phyloP scores from a whole-genome alignment of 2,113 vertebrate genomes.

The Guaruba guarouba region DNA sequence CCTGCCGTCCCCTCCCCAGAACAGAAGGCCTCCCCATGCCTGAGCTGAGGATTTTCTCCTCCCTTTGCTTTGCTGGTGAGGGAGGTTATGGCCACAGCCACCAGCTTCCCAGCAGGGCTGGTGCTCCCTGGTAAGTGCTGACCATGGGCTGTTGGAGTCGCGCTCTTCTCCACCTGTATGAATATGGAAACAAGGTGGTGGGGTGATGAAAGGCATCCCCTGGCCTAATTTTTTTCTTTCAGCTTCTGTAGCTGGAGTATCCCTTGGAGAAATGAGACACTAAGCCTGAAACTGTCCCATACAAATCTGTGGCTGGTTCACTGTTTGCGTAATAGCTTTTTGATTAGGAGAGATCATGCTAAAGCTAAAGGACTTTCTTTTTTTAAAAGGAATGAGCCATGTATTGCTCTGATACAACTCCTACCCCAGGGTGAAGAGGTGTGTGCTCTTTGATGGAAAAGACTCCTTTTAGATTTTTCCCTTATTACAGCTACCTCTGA shows the following conservation, averaged over 20 bases:
- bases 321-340: neutral
- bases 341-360: neutral
- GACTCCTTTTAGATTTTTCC: neutral
- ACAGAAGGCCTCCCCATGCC: neutral
- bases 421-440: neutral
- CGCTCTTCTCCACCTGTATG: neutral
- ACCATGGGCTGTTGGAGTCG: accelerated
- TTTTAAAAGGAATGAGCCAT: neutral
- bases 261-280: neutral
- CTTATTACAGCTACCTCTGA: neutral
- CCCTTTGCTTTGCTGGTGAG: neutral
- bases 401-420: neutral
- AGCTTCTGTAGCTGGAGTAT: neutral
- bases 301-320: neutral
- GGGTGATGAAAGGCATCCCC: neutral
- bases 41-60: neutral
- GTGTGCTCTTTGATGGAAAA: neutral
- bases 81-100: neutral
- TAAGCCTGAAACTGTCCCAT: neutral
- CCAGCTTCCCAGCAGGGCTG: neutral
- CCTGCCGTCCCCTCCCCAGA: neutral
- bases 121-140: neutral
- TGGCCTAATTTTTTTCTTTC: neutral
- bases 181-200: neutral
- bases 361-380: neutral